These are phyloP conservation scores for Scomber scombrus DNA, from an alignment of 2,113 vertebrate species.

Conservation along the genomic window DNA sequence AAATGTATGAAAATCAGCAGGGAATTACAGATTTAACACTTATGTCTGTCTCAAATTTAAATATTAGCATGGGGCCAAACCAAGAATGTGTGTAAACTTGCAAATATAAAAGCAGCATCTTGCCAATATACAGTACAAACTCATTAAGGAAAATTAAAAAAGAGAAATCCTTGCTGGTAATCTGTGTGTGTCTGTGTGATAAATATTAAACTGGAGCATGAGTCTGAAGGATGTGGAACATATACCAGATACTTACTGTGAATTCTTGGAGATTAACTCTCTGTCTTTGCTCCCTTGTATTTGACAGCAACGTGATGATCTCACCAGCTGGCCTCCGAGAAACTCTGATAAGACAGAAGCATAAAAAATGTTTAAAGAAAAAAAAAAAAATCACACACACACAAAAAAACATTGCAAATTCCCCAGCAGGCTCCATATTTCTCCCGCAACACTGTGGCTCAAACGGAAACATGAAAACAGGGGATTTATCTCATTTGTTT, in stretches of 20 bases:
- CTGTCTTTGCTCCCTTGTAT: background rate
- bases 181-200: background rate
- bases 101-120: background rate
- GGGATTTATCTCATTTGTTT: background rate
- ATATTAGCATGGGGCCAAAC: background rate
- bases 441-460: background rate
- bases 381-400: background rate
- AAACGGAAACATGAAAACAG: background rate
- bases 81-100: background rate
- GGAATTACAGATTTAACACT: background rate
- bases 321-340: conserved; percentile 30
- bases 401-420: background rate
- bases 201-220: background rate
- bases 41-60: too few species aligned
- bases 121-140: background rate
- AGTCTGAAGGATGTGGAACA: background rate
- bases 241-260: conserved; percentile 44
- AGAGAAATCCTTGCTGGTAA: background rate
- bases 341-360: conserved; percentile 29
- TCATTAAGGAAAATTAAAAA: background rate
- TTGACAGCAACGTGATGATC: background rate
- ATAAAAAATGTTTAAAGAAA: background rate
- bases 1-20: background rate
- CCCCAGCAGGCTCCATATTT: background rate
- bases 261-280: background rate